Evolutionary conservation across 2,113 vertebrate species (phyloP).

Genomic region (Alces alces): DNA sequence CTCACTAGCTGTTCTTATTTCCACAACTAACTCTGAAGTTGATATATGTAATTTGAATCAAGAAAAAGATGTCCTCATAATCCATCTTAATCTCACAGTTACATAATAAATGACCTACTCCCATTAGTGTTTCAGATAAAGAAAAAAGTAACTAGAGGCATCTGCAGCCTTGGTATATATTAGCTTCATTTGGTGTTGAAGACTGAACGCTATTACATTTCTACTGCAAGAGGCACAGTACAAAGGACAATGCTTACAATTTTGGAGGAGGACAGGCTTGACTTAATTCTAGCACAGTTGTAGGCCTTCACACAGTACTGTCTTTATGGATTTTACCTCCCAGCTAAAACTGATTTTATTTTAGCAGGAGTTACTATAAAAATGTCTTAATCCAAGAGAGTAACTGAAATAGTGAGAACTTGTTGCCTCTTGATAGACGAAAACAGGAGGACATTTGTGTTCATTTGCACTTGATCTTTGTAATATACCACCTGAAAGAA

Average conservation of each 20-base stretch:
- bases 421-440: not conserved
- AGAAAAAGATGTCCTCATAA: slow-evolving; percentile 9
- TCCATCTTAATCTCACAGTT: not conserved
- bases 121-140: not conserved
- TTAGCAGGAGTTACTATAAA: not conserved
- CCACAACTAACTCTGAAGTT: not conserved
- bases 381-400: not conserved
- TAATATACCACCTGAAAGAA: not conserved
- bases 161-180: not conserved
- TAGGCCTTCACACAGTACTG: not conserved
- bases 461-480: not conserved
- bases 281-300: not conserved
- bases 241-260: not conserved
- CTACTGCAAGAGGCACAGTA: not conserved
- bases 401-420: not conserved
- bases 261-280: not conserved
- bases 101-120: not conserved
- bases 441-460: not conserved
- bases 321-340: not conserved
- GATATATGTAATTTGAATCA: slow-evolving; percentile 12
- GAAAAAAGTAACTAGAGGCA: not conserved
- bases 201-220: not conserved
- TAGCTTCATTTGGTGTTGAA: not conserved
- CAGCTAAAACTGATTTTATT: not conserved
- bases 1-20: slow-evolving; percentile 34